phyloP scores from a whole-genome alignment of 2,113 vertebrate genomes.

The Phainopepla nitens region DNA sequence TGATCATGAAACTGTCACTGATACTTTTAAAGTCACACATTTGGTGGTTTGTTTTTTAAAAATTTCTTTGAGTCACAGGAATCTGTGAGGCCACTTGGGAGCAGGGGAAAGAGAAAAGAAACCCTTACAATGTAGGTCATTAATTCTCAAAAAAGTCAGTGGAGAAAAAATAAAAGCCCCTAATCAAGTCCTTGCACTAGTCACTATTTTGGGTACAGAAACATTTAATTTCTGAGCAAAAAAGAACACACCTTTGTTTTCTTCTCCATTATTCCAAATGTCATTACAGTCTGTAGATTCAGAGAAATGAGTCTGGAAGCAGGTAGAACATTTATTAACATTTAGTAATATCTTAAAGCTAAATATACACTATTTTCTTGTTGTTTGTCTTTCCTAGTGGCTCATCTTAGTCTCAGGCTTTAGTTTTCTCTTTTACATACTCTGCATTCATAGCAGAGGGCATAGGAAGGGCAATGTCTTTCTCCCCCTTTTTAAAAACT shows the following conservation, averaged over 20 bases:
- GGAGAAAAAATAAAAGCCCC: not conserved
- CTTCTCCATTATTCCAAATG: not conserved
- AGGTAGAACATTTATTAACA: not conserved
- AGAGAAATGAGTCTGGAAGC: not conserved
- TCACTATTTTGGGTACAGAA: not conserved
- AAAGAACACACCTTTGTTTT: not conserved
- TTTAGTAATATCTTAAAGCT: not conserved
- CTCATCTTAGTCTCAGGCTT: not conserved
- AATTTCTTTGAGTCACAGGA: constrained; percentile 62
- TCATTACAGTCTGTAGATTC: not conserved
- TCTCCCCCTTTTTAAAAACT: not conserved
- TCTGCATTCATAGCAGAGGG: not conserved
- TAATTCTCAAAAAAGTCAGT: not conserved
- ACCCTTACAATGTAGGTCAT: not conserved
- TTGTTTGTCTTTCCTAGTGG: not conserved
- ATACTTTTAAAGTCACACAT: constrained; percentile 54
- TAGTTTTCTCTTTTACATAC: not conserved
- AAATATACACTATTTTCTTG: not conserved
- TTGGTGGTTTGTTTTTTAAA: constrained; percentile 39
- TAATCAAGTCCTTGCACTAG: not conserved
- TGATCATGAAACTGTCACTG: constrained; percentile 27
- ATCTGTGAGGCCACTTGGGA: not conserved
- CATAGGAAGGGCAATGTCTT: not conserved
- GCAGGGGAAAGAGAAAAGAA: not conserved
- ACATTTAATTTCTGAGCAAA: not conserved